Evolutionary conservation across 2,888 invertebrate genomes (phyloP).

Genomic region (Rhamnusium bicolor): DNA sequence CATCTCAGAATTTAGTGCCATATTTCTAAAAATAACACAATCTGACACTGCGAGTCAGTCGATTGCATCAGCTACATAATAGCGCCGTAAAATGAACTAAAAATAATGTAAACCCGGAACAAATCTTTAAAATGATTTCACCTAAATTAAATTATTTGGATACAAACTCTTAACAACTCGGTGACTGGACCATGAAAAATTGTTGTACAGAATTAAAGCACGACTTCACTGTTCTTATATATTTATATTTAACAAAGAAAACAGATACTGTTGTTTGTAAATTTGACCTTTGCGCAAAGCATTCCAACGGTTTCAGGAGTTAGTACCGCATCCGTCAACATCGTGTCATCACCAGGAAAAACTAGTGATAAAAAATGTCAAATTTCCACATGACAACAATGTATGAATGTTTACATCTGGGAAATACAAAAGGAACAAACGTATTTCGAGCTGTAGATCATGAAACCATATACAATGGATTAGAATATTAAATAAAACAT

Average conservation of each 20-base stretch:
- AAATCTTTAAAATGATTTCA: background rate
- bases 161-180: too few species aligned
- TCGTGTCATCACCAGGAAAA: background rate
- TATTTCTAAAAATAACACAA: background rate
- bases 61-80: constrained; percentile 7
- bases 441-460: too few species aligned
- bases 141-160: background rate
- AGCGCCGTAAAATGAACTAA: constrained; percentile 8
- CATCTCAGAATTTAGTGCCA: constrained; percentile 2
- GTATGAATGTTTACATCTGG: too few species aligned
- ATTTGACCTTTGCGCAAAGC: background rate
- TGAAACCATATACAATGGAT: too few species aligned
- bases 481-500: too few species aligned
- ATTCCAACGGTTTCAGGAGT: background rate
- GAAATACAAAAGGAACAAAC: too few species aligned
- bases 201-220: background rate
- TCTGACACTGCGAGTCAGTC: background rate
- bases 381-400: background rate
- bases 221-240: background rate
- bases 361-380: background rate
- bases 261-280: background rate
- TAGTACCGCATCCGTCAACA: background rate
- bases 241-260: background rate
- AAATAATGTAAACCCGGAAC: constrained; percentile 7
- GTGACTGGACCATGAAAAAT: background rate